Conservation (phyloP, 2,113 vertebrate genomes). For the Tapirus terrestris region DNA sequence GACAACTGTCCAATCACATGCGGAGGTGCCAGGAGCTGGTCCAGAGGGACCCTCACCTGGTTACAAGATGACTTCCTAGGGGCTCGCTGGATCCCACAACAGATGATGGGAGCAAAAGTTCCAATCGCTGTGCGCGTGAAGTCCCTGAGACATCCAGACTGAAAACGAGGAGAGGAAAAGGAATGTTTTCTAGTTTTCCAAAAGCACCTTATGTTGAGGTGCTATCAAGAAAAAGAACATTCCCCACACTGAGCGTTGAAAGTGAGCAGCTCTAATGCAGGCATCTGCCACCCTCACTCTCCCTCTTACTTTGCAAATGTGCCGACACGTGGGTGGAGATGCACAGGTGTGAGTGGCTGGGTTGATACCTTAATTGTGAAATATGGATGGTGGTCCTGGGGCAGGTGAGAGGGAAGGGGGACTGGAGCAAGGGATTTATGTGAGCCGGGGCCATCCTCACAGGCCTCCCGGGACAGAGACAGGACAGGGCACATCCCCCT, state of each 20-base stretch:
- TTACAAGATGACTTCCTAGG: background rate
- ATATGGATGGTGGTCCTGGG: background rate
- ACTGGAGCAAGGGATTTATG: background rate
- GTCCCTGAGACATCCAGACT: background rate
- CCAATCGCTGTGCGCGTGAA: rapidly evolving
- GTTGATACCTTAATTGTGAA: background rate
- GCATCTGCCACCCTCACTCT: background rate
- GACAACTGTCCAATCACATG: background rate
- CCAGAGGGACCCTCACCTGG: too few relatives aligned
- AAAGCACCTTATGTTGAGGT: background rate
- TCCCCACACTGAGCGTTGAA: background rate
- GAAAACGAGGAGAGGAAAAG: background rate
- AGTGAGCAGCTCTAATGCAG: background rate
- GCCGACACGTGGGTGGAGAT: background rate
- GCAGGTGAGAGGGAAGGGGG: background rate
- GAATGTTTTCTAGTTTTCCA: background rate
- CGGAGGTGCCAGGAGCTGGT: rapidly evolving
- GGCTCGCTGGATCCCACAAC: background rate
- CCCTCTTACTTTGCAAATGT: too few relatives aligned
- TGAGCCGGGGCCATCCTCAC: background rate
- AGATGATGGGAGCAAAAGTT: background rate
- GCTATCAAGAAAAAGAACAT: background rate
- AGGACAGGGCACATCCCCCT: too few relatives aligned
- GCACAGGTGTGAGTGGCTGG: background rate
- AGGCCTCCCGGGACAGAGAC: background rate